A percentile compares a stretch with the other conserved stretches of the same genome.
Conservation (phyloP, 2,797 vertebrate genomes). For the Rhincodon typus region DNA sequence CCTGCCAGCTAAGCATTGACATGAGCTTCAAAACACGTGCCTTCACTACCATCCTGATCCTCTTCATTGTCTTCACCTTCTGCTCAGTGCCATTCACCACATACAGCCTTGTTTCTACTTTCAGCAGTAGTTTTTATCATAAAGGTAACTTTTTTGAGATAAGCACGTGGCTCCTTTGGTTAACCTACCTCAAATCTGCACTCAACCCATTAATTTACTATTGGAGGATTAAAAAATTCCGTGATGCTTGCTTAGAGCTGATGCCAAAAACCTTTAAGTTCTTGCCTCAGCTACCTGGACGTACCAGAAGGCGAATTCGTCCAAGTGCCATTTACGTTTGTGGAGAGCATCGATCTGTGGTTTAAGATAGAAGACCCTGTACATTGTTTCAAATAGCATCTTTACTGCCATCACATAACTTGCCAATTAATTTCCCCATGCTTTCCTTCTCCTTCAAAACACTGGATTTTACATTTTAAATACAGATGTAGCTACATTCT, state of each 20-base stretch:
- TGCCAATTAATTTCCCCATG: neutral
- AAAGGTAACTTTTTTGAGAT: conserved; percentile 87
- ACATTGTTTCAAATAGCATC: conserved; percentile 36
- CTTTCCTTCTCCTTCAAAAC: neutral
- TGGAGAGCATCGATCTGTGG: conserved; percentile 80
- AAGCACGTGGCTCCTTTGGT: conserved; percentile 92
- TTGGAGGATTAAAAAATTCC: conserved; percentile 99
- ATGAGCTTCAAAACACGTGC: conserved; percentile 99
- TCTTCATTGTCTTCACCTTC: conserved; percentile 87
- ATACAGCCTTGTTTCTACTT: conserved; percentile 86
- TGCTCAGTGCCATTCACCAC: conserved; percentile 91
- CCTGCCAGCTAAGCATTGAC: conserved; percentile 94
- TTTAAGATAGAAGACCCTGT: conserved; percentile 55
- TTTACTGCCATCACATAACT: conserved; percentile 2
- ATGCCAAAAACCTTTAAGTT: conserved; percentile 95
- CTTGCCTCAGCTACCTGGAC: conserved; percentile 82
- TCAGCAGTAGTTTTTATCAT: conserved; percentile 78
- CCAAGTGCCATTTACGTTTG: conserved; percentile 92
- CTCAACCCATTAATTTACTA: conserved; percentile 98
- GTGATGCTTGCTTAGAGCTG: conserved; percentile 88
- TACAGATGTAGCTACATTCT: conserved; percentile 7
- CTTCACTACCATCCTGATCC: conserved; percentile 97
- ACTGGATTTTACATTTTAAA: neutral
- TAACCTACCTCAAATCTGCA: conserved; percentile 99
- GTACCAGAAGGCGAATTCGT: conserved; percentile 80